Percentiles rank a stretch among this genome's conserved stretches.
Conservation (phyloP, 1,140 invertebrate genomes). For the Akabosia matsudoensis region DNA sequence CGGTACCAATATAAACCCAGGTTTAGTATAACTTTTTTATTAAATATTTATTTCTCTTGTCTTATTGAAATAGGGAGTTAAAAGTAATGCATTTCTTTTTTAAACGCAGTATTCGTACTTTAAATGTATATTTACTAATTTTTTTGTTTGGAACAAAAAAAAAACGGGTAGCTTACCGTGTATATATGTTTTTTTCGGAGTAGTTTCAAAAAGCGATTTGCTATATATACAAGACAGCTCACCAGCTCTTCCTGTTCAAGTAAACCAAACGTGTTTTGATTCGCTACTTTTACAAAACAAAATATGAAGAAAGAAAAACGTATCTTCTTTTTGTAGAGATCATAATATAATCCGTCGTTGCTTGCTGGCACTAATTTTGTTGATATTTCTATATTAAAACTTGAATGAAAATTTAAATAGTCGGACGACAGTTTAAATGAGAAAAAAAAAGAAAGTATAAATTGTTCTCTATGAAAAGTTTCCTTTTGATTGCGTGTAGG, state of each 20-base stretch:
- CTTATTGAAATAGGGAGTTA: background rate
- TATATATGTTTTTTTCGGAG: background rate
- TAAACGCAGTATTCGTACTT: background rate
- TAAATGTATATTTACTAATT: background rate
- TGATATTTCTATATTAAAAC: too few species aligned
- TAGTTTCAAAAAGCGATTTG: background rate
- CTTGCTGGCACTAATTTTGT: background rate
- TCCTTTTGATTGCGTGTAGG: too few species aligned
- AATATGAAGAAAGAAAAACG: too few species aligned
- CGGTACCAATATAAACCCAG: background rate
- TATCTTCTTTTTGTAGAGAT: background rate
- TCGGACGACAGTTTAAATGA: too few species aligned
- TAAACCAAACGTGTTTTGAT: background rate
- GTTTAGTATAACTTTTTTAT: background rate
- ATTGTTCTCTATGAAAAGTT: too few species aligned
- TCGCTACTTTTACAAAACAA: background rate
- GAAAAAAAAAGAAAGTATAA: too few species aligned
- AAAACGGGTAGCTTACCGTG: background rate
- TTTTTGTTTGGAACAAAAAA: too few species aligned
- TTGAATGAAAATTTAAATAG: too few species aligned
- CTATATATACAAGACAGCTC: background rate
- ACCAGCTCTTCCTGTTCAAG: background rate
- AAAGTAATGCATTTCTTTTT: too few species aligned
- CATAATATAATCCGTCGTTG: background rate
- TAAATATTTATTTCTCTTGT: background rate